Percentiles rank a stretch among this genome's conserved stretches.
These are phyloP conservation scores for Phoxinus dragarum DNA, from an alignment of 2,797 vertebrate genomes.

Conservation along the genomic window DNA sequence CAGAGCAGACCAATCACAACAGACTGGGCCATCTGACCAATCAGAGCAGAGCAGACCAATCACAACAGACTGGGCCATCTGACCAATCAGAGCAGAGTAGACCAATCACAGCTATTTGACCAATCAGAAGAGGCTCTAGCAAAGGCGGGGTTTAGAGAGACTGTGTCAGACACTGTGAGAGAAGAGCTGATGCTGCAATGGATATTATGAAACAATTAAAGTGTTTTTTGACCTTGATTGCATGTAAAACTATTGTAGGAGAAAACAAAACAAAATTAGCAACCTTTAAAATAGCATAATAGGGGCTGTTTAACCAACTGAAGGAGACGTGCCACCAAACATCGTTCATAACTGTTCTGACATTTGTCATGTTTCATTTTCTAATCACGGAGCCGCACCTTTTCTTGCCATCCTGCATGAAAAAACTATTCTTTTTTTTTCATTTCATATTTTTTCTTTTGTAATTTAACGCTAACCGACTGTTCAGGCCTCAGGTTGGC, in stretches of 20 bases:
- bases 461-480: not conserved
- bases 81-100: no score
- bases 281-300: not conserved
- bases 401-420: not conserved
- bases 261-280: not conserved
- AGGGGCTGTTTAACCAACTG: not conserved
- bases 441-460: not conserved
- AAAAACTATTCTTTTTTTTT: not conserved
- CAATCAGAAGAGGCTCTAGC: no score
- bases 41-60: no score
- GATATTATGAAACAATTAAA: not conserved
- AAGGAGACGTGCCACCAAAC: conserved; percentile 13
- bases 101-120: no score
- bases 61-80: no score
- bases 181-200: not conserved
- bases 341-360: not conserved
- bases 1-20: no score
- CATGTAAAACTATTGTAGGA: not conserved
- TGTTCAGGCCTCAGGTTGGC: conserved; percentile 9
- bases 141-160: no score
- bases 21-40: no score
- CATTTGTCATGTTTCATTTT: conserved; percentile 22
- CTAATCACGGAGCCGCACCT: not conserved
- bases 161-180: no score
- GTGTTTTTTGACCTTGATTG: not conserved